Percentiles rank a stretch among this genome's conserved stretches.
phyloP scores from a whole-genome alignment of 2,797 vertebrate species.

The Synanceia verrucosa region DNA sequence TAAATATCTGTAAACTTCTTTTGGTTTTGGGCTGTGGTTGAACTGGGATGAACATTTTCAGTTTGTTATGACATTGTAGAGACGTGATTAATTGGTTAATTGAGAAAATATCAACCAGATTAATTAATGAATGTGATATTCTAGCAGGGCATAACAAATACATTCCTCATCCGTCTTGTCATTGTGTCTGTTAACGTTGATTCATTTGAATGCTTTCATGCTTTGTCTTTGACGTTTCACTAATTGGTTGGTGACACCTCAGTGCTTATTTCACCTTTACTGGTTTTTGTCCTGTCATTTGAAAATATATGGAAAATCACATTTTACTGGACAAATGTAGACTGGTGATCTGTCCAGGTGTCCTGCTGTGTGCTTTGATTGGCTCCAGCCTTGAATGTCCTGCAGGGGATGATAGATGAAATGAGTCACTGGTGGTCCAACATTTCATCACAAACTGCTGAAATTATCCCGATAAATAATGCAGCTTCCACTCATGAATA shows the following conservation, averaged over 20 bases:
- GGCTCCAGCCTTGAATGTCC: not conserved
- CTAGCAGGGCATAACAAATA: not conserved
- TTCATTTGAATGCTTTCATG: not conserved
- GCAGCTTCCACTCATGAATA: not conserved
- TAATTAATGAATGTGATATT: not conserved
- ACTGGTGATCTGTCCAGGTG: not conserved
- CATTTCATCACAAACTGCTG: not conserved
- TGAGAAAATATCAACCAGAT: not conserved
- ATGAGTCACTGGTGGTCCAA: not conserved
- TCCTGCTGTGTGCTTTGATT: not conserved
- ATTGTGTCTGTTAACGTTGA: not conserved
- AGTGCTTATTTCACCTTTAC: not conserved
- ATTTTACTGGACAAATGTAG: too few species aligned
- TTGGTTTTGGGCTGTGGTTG: not conserved
- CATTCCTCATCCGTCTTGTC: not conserved
- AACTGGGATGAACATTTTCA: not conserved
- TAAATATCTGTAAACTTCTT: constrained; percentile 2
- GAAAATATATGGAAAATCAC: too few species aligned
- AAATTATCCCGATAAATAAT: constrained; percentile 13
- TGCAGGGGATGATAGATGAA: not conserved
- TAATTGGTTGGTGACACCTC: too few species aligned
- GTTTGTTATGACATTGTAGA: not conserved
- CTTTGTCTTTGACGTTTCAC: too few species aligned
- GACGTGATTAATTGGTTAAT: not conserved
- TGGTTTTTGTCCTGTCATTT: not conserved